A percentile compares a stretch with the other conserved stretches of the same genome.
Conservation (phyloP, 2,113 vertebrate species). For the Clarias batrachus region DNA sequence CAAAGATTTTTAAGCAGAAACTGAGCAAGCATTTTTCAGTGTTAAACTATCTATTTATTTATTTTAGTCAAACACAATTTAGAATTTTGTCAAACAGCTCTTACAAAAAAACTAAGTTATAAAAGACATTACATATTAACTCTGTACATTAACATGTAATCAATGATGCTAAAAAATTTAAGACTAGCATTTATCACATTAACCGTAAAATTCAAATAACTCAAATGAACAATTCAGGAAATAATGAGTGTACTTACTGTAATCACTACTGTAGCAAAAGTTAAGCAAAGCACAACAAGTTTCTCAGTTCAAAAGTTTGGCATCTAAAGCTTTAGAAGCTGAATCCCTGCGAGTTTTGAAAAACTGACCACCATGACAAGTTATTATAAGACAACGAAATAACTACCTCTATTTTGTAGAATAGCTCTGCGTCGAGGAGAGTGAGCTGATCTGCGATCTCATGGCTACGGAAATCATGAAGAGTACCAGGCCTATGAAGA, state of each 20-base stretch:
- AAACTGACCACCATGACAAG: too few species aligned
- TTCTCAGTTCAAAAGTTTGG: neutral
- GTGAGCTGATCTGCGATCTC: slow-evolving; percentile 93
- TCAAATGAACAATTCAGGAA: neutral
- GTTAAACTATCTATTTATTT: neutral
- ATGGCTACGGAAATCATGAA: slow-evolving; percentile 92
- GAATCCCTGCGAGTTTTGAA: neutral
- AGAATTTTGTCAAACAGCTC: neutral
- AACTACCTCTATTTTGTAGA: slow-evolving; percentile 86
- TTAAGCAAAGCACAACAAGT: neutral
- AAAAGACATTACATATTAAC: neutral
- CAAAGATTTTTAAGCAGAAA: too few species aligned
- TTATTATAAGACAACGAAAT: neutral
- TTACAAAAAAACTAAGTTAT: neutral
- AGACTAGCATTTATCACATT: neutral
- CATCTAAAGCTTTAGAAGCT: neutral
- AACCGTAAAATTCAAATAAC: neutral
- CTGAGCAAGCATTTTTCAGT: neutral
- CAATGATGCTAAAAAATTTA: neutral
- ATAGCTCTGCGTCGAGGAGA: slow-evolving; percentile 88
- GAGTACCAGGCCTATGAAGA: slow-evolving; percentile 81
- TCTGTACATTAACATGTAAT: neutral
- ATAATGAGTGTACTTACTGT: neutral
- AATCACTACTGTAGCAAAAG: neutral
- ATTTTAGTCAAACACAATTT: neutral